Base-by-base conservation (phyloP, 2,888 invertebrate species). In the Himalopsyche anomala region DNA sequence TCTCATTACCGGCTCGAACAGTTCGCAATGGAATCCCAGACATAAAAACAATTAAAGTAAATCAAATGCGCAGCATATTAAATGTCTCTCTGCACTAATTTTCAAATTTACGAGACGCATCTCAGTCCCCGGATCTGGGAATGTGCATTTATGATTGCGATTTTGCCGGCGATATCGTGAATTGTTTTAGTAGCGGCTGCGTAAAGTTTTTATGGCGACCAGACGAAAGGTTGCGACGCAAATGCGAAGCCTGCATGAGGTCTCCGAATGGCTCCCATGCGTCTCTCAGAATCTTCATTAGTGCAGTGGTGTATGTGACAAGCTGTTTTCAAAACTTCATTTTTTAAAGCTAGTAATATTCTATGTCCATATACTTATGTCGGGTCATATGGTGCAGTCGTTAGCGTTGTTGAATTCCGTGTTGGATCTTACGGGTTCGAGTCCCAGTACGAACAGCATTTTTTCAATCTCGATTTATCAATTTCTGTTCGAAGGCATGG, bases 171-270 rank as follows among this genome's bases (percentile, higher is more conserved):
- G 28, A 62, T 62, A 62, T 62, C 62, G 62, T 15, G 62, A 62
- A 62, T 62, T 62, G 85, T 85, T 85, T 85, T 85, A 85, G 85
- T 85, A 85, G 85, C 85, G 51, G 85, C 38, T 81, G 62, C 81
- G 81, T 85, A 81, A 85, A 81, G 81, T 81, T 80, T 81, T 85
- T 85, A 69, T 81, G 69, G 55, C 62, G 6, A 62, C 19, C 62
- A 62, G 81, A 81, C 81, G 85, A 85, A 81, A 85, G 81, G 81
- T 74, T 69, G 36, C 36, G 85, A 81, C 85, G 85, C 81, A 81
- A 81, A 81, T 85, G 80, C 69, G 81, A 80, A 56, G 84, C 55
- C 80, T 28, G 62, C 62, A 62, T 62, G 62, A 62, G 8, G 62
- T 62, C 62, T 62, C 62, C 62, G 19, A 62, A 62, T 62, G 62